Conservation (phyloP, 2,888 invertebrate genomes). For the Andrena hattorfiana region DNA sequence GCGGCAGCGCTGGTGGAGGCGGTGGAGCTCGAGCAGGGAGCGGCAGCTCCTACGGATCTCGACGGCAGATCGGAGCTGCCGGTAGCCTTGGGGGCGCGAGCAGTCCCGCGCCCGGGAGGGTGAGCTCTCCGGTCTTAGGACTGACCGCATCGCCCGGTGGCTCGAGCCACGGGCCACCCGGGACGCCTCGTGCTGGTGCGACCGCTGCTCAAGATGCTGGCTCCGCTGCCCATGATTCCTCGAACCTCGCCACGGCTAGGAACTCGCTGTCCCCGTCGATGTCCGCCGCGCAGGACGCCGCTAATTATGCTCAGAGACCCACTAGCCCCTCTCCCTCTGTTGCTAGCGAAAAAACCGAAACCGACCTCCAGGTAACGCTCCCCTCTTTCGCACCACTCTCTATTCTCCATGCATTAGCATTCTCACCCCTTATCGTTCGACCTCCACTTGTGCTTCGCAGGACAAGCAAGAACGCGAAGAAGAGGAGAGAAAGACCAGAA, state of each 20-base stretch:
- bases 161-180: constrained; percentile 71
- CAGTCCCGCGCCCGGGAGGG: constrained; percentile 79
- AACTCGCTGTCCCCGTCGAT: constrained; percentile 86
- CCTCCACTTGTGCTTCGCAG: constrained; percentile 81
- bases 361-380: constrained; percentile 89
- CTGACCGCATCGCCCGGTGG: constrained; percentile 79
- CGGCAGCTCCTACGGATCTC: constrained; percentile 80
- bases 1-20: constrained; percentile 77
- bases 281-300: constrained; percentile 82
- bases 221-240: constrained; percentile 78
- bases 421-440: no score
- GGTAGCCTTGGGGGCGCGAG: constrained; percentile 72
- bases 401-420: no score
- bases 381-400: not conserved
- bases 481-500: constrained; percentile 96
- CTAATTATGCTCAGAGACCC: constrained; percentile 88
- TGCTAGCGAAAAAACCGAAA: constrained; percentile 95
- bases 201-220: constrained; percentile 74
- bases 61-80: constrained; percentile 85
- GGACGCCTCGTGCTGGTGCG: constrained; percentile 85
- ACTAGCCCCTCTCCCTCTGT: constrained; percentile 97
- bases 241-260: constrained; percentile 79
- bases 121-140: constrained; percentile 85
- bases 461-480: constrained; percentile 98
- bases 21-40: constrained; percentile 77